These are phyloP conservation scores for Aradophagus sp. DNA, from an alignment of 1,140 invertebrate genomes.

Conservation along the genomic window DNA sequence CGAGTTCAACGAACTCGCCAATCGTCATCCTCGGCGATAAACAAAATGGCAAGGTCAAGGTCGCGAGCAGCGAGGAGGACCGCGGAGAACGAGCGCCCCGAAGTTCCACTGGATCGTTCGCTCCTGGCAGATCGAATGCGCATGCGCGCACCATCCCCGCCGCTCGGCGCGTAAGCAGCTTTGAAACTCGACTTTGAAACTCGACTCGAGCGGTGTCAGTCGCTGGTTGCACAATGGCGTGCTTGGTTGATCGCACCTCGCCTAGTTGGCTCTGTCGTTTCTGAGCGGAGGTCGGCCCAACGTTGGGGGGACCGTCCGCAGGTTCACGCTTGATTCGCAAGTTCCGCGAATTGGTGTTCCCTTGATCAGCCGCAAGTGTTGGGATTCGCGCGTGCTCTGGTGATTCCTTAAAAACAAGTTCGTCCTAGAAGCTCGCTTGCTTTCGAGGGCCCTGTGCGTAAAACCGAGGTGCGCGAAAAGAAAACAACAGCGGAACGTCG, in stretches of 20 bases:
- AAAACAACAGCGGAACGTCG: conserved; percentile 47
- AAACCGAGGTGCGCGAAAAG: conserved; percentile 54
- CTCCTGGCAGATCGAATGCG: conserved; percentile 17
- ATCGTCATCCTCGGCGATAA: too few relatives aligned
- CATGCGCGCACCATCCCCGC: conserved; percentile 12
- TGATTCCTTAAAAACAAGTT: conserved; percentile 27
- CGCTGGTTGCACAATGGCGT: conserved; percentile 72
- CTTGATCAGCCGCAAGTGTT: not conserved
- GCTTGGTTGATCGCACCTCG: conserved; percentile 56
- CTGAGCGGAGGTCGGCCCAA: conserved; percentile 73
- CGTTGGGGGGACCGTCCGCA: conserved; percentile 67
- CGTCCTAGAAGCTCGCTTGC: conserved; percentile 26
- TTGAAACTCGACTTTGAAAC: conserved; percentile 38
- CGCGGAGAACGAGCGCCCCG: too few relatives aligned
- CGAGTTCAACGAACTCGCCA: too few relatives aligned
- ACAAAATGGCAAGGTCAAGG: conserved; percentile 3
- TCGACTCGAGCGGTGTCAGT: conserved; percentile 56
- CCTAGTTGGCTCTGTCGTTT: conserved; percentile 68
- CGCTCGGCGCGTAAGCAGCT: not conserved
- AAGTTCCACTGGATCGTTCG: too few relatives aligned
- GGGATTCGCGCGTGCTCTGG: conserved; percentile 1
- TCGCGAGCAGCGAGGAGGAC: too few relatives aligned
- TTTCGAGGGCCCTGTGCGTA: conserved; percentile 30
- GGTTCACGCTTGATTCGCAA: conserved; percentile 40
- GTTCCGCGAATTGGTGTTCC: conserved; percentile 30